Conservation (phyloP, 1,140 invertebrate species). For the Penaeus japonicus region DNA sequence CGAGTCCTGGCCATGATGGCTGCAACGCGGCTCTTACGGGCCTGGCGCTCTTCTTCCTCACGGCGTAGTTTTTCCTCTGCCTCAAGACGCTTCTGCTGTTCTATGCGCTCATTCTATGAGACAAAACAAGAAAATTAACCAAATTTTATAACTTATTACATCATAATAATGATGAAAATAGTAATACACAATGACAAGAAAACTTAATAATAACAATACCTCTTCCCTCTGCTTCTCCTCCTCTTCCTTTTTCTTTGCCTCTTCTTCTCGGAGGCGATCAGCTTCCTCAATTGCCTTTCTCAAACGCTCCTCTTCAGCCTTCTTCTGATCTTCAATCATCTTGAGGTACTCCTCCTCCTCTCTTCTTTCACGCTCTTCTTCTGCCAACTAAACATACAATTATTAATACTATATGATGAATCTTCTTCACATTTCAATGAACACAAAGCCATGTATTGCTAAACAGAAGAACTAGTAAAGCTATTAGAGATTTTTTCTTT, state of each 20-base stretch:
- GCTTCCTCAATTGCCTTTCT: slow-evolving; percentile 63
- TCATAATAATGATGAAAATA: background rate
- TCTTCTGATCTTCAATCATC: slow-evolving; percentile 55
- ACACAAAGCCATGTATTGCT: too few species aligned
- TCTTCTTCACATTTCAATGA: too few species aligned
- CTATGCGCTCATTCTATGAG: slow-evolving; percentile 66
- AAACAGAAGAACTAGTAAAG: too few species aligned
- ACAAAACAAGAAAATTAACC: background rate
- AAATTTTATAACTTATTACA: background rate
- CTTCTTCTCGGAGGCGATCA: slow-evolving; percentile 58
- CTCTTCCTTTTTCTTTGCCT: slow-evolving; percentile 59
- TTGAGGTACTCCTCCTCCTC: slow-evolving; percentile 83
- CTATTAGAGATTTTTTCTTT: too few species aligned
- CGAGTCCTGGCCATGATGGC: slow-evolving; percentile 84
- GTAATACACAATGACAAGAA: background rate
- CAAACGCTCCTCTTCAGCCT: slow-evolving; percentile 59
- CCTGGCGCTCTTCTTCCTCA: slow-evolving; percentile 81
- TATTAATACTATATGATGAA: too few species aligned
- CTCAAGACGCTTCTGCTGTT: slow-evolving; percentile 61
- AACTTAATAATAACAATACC: slow-evolving; percentile 22
- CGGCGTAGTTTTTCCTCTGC: slow-evolving; percentile 73
- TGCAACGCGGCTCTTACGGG: slow-evolving; percentile 79
- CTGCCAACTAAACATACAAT: slow-evolving; percentile 67
- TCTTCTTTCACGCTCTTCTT: slow-evolving; percentile 76
- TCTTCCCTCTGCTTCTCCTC: slow-evolving; percentile 61